Evolutionary conservation across 1,140 invertebrate genomes (phyloP).

Genomic region (Pygmarrhopalites habei): DNA sequence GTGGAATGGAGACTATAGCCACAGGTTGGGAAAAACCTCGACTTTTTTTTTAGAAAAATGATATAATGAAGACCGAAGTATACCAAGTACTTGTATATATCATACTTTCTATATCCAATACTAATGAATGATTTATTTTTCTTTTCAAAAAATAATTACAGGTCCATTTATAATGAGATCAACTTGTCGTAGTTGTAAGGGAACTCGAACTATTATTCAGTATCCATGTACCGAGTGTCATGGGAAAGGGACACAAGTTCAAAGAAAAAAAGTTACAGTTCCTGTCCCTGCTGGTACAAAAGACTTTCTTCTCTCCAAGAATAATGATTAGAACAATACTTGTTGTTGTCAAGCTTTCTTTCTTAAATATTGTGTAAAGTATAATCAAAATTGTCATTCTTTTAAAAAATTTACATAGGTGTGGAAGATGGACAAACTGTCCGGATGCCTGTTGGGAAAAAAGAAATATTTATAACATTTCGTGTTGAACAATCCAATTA

Average conservation of each 20-base stretch:
- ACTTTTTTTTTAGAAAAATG: too few relatives aligned
- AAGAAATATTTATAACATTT: constrained; percentile 89
- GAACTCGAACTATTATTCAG: constrained; percentile 77
- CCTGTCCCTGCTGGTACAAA: constrained; percentile 94
- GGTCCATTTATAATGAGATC: constrained; percentile 96
- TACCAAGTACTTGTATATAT: too few relatives aligned
- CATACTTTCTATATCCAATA: too few relatives aligned
- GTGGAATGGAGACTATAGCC: constrained; percentile 86
- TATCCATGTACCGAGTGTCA: constrained; percentile 86
- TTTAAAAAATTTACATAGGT: constrained; percentile 49
- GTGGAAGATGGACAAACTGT: constrained; percentile 95
- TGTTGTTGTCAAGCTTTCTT: too few relatives aligned
- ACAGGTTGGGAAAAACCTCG: too few relatives aligned
- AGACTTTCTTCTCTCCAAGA: background rate
- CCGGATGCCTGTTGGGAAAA: constrained; percentile 78
- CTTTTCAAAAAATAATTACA: too few relatives aligned
- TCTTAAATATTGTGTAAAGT: too few relatives aligned
- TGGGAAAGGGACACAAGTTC: constrained; percentile 84
- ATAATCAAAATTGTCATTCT: too few relatives aligned
- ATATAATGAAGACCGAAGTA: too few relatives aligned
- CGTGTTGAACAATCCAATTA: constrained; percentile 83
- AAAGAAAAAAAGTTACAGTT: constrained; percentile 80
- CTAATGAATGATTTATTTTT: too few relatives aligned
- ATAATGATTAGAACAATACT: too few relatives aligned
- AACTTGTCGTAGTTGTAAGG: constrained; percentile 89